Evolutionary conservation across 2,888 invertebrate genomes (phyloP).

Genomic region (Calliphora vomitoria): DNA sequence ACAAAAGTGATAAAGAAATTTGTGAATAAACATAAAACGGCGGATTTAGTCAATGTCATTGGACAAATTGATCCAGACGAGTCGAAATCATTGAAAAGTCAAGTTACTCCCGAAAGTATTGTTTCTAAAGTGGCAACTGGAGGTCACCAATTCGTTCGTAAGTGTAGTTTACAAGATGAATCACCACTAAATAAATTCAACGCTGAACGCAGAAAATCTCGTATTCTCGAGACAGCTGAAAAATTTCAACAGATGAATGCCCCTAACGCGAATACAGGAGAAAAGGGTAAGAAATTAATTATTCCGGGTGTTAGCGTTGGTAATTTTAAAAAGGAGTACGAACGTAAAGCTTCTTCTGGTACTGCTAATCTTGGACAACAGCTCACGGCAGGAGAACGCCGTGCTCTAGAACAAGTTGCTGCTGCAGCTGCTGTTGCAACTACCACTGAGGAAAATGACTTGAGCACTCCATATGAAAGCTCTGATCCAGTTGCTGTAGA

Average conservation of each 20-base stretch:
- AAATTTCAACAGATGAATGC: constrained; percentile 87
- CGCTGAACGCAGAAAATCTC: constrained; percentile 87
- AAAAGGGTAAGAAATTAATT: constrained; percentile 92
- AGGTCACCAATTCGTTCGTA: constrained; percentile 79
- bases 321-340: constrained; percentile 94
- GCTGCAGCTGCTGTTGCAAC: constrained; percentile 78
- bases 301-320: constrained; percentile 93
- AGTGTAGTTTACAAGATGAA: constrained; percentile 84
- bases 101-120: constrained; percentile 25
- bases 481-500: constrained; percentile 75
- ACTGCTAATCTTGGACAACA: constrained; percentile 83
- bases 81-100: constrained; percentile 24
- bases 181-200: constrained; percentile 83
- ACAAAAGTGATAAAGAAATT: constrained; percentile 84
- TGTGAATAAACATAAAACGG: constrained; percentile 84
- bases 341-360: constrained; percentile 90
- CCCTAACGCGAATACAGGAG: constrained; percentile 72
- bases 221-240: constrained; percentile 89
- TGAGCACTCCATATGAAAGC: constrained; percentile 38
- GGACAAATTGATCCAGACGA: constrained; percentile 76
- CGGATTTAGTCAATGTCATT: constrained; percentile 83
- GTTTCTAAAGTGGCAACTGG: constrained; percentile 39
- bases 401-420: constrained; percentile 80
- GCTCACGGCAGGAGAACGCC: constrained; percentile 83
- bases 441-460: constrained; percentile 66